Evolutionary conservation across 2,888 invertebrate genomes (phyloP), one percentile per base, ranked within the genome.

Genomic region (Cantharis lateralis): DNA sequence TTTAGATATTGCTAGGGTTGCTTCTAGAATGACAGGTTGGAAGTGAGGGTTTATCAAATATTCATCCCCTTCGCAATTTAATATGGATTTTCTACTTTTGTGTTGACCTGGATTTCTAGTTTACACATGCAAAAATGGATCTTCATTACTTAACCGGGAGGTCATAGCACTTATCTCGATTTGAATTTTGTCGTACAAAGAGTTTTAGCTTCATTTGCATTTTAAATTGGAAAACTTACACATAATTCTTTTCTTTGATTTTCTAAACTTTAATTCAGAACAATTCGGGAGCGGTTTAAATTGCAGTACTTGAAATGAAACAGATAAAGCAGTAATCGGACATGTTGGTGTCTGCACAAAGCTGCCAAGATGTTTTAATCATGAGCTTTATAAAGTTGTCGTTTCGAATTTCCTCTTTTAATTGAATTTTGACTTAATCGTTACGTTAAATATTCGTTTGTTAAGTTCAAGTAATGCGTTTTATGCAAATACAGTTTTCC

Each of bases 351-450:
- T 68, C 66, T 66, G 71, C 71, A 73, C 74, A 70, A 79, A 77
- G 75, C 71, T 68, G 71, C 72, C 68, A 70, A 64, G 84, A 84
- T 85, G 85, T 85, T 86, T 86, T 84, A 86, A 84, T 86, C 84
- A 85, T 85, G 86, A 86, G 84, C 84, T 85, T 84, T 84, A 83
- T 84, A 84, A 85, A 85, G 84, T 84, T 85, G 84, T 83, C 84
- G 64, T 80, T 78, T 78, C 73, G 80, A 78, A 80, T 81, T 80
- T 76, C 76, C 80, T 74, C 80, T 82, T 83, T 82, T 84, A 84
- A 84, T 84, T 84, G 84, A 84, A 84, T 84, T 83, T 83, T 79
- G 79, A 77, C 80, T 75, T 82, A 84, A 84, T 83, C 82, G 82
- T 82, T 72, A 61, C 78, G 82, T 82, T 79, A 83, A 82, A 84